Conservation (phyloP, 1,140 invertebrate genomes). For the Leptinotarsa texana region DNA sequence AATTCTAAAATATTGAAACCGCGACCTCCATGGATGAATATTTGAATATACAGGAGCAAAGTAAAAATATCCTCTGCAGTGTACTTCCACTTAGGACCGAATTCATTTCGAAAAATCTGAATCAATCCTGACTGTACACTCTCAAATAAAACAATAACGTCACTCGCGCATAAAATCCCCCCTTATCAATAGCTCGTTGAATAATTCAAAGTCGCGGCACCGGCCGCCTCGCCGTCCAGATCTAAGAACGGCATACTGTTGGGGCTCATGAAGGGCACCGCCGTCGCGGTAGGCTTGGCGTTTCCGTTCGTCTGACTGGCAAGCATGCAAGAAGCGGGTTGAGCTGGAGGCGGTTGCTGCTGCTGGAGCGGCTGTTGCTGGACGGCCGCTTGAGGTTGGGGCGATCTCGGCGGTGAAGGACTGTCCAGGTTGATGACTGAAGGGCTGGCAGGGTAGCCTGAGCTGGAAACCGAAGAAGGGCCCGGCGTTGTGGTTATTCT, state of each 20-base stretch:
- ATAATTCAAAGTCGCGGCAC: slow-evolving; percentile 20
- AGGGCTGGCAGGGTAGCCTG: slow-evolving; percentile 59
- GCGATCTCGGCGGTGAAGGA: slow-evolving; percentile 60
- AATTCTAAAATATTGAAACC: too few relatives aligned
- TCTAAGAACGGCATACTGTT: slow-evolving; percentile 45
- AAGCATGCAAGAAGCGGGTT: slow-evolving; percentile 41
- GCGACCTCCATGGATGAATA: too few relatives aligned
- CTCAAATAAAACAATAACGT: too few relatives aligned
- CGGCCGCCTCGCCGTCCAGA: slow-evolving; percentile 42
- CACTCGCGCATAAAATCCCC: too few relatives aligned
- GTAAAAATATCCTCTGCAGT: too few relatives aligned
- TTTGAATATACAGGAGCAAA: too few relatives aligned
- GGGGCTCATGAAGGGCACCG: slow-evolving; percentile 21
- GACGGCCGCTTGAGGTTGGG: slow-evolving; percentile 28
- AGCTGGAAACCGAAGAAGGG: slow-evolving; percentile 59
- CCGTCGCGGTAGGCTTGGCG: slow-evolving; percentile 14
- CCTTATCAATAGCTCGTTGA: slow-evolving; percentile 1
- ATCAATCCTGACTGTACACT: too few relatives aligned
- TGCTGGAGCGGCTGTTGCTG: slow-evolving; percentile 5
- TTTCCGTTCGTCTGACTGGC: slow-evolving; percentile 28
- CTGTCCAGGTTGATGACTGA: slow-evolving; percentile 63
- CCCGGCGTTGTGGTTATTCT: slow-evolving; percentile 55
- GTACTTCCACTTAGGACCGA: too few relatives aligned
- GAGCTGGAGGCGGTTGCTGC: background rate
- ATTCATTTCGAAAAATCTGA: too few relatives aligned